These are phyloP conservation scores for Nineta flava DNA, from an alignment of 2,888 invertebrate genomes.

Conservation along the genomic window DNA sequence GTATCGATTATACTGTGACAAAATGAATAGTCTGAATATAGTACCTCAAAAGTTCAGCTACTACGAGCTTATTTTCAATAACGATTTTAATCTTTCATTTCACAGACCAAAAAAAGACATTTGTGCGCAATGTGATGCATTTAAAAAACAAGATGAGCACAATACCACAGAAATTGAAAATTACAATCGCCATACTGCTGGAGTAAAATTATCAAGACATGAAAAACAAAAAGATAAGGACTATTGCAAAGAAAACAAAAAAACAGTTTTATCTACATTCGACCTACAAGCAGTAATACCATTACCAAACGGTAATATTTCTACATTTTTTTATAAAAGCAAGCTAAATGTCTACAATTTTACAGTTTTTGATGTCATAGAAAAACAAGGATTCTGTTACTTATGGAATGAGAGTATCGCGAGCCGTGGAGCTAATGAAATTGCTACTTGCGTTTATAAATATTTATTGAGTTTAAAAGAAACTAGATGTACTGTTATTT, in stretches of 20 bases:
- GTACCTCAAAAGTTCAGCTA: not conserved
- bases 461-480: not conserved
- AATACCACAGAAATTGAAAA: not conserved
- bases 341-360: conserved; percentile 3
- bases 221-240: conserved; percentile 3
- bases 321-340: conserved; percentile 4
- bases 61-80: conserved; percentile 4
- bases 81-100: conserved; percentile 1
- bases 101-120: conserved; percentile 4
- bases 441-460: not conserved
- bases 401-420: not conserved
- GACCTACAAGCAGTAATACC: conserved; percentile 3
- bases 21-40: not conserved
- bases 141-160: not conserved
- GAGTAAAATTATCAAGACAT: not conserved
- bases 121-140: not conserved
- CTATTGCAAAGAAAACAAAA: not conserved
- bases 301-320: not conserved
- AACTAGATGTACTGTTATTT: not conserved
- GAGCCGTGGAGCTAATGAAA: not conserved
- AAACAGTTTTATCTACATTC: not conserved
- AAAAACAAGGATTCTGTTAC: not conserved
- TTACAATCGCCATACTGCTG: not conserved
- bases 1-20: conserved; percentile 7
- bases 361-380: not conserved